These are phyloP conservation scores for Gambusia holbrooki DNA, from an alignment of 2,113 vertebrate genomes.

Conservation along the genomic window DNA sequence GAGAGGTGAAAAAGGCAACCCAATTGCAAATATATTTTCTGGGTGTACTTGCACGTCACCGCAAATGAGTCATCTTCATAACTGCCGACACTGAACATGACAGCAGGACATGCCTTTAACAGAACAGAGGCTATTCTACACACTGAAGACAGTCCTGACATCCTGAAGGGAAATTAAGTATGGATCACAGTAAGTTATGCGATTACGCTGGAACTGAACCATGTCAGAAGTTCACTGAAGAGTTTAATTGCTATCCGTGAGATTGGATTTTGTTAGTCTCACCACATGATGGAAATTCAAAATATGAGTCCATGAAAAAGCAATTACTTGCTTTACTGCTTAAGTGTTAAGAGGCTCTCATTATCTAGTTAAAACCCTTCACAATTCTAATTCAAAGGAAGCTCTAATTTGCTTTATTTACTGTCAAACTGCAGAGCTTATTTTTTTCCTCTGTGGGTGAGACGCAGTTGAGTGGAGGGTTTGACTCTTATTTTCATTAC, in stretches of 20 bases:
- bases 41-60: background rate
- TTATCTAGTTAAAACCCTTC: slow-evolving; percentile 73
- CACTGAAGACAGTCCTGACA: slow-evolving; percentile 35
- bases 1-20: background rate
- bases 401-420: slow-evolving; percentile 68
- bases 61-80: background rate
- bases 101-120: slow-evolving; percentile 19
- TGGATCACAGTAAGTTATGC: slow-evolving; percentile 65
- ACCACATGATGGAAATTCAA: slow-evolving; percentile 73
- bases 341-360: slow-evolving; percentile 72
- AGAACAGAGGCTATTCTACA: slow-evolving; percentile 29
- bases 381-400: slow-evolving; percentile 57
- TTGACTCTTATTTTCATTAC: slow-evolving; percentile 1
- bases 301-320: slow-evolving; percentile 78
- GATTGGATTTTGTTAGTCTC: slow-evolving; percentile 71
- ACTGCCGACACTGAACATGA: slow-evolving; percentile 1
- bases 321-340: slow-evolving; percentile 79
- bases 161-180: slow-evolving; percentile 56
- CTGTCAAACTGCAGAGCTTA: slow-evolving; percentile 41
- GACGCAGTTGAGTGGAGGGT: slow-evolving; percentile 7
- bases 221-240: slow-evolving; percentile 73
- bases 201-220: slow-evolving; percentile 68
- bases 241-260: slow-evolving; percentile 76
- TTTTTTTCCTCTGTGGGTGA: slow-evolving; percentile 12
- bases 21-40: background rate